Percentiles rank a stretch among this genome's conserved stretches.
phyloP scores from a whole-genome alignment of 2,113 vertebrate genomes.

The Hypomesus transpacificus region DNA sequence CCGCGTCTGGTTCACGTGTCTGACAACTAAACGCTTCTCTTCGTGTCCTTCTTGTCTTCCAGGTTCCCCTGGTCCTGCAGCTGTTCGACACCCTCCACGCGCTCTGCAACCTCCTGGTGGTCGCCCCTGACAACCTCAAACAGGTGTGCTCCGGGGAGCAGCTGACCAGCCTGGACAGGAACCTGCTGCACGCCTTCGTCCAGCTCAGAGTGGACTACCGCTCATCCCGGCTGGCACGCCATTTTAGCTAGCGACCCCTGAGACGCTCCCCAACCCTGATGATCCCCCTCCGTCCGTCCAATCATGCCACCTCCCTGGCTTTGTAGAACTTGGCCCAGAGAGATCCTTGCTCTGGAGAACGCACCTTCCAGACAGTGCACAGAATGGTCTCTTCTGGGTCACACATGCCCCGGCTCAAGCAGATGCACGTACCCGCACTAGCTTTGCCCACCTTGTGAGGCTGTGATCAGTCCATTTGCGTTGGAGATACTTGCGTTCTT shows the following conservation, averaged over 20 bases:
- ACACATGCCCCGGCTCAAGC: constrained; percentile 9
- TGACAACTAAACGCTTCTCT: neutral
- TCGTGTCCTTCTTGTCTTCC: constrained; percentile 12
- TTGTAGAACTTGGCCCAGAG: constrained; percentile 48
- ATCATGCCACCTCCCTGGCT: constrained; percentile 27
- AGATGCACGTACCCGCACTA: constrained; percentile 34
- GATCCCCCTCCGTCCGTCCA: constrained; percentile 57
- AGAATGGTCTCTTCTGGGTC: neutral
- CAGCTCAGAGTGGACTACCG: constrained; percentile 97
- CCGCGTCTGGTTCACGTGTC: no score
- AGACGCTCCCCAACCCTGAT: constrained; percentile 23
- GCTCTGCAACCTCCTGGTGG: constrained; percentile 98
- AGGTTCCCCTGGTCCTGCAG: constrained; percentile 95
- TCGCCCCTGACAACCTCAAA: constrained; percentile 97
- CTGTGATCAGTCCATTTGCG: neutral
- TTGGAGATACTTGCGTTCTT: constrained; percentile 6
- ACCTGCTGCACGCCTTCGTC: constrained; percentile 96
- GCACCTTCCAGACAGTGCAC: neutral
- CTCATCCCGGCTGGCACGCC: constrained; percentile 89
- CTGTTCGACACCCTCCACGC: constrained; percentile 98
- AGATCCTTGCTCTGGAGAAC: constrained; percentile 36
- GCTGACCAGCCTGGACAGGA: constrained; percentile 95
- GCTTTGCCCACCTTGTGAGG: constrained; percentile 33
- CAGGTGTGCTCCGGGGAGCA: constrained; percentile 99
- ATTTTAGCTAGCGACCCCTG: constrained; percentile 85